Base-by-base conservation (phyloP, 2,888 invertebrate species). In the Euspilapteryx auroguttella region DNA sequence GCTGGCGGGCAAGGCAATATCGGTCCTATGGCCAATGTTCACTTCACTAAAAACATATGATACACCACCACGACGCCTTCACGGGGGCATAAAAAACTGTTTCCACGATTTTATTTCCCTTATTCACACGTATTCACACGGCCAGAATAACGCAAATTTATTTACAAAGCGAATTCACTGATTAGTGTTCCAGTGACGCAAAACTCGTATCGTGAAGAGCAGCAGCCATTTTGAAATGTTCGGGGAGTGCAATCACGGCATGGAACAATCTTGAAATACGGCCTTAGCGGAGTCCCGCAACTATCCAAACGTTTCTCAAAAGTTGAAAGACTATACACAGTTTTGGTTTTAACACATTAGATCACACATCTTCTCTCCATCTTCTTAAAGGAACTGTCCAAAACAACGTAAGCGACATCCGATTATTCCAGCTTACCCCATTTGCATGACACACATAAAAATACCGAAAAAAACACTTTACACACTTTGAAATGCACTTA, bases 371-470 rank as follows among this genome's bases (percentile, higher is more conserved):
- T 61, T 65, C 68, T 66, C 69, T 61, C 49, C 65, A 58, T 64
- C 61, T 66, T 62, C 61, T 54, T 51, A 61, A 58, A 66, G 56
- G 65, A 68, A 66, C 71, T 71, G 57, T 76, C 64, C 76, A 77
- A 76, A 78, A 77, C 76, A 77, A 75, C 75, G 65, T 71, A 68
- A 59, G 66, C 71, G 75, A 76, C 71, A 68, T 75, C 71, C 73
- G 75, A 76, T 68, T 69, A 76, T 64, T 73, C 69, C 71, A 81
- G 77, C 78, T 78, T 82, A 83, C 82, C 83, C 82, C 82, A 82
- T 82, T 82, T 82, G 81, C 81, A 81, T 82, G 82, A 82, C 82
- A 82, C 81, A 82, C 82, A 80, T 81, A 80, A n/a, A 80, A 78
- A 79, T 79, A 77, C 62, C 63, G 77, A 78, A 66, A 69, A 71